Base-by-base conservation (phyloP, 2,888 invertebrate genomes). In the Stenodera caucasica region DNA sequence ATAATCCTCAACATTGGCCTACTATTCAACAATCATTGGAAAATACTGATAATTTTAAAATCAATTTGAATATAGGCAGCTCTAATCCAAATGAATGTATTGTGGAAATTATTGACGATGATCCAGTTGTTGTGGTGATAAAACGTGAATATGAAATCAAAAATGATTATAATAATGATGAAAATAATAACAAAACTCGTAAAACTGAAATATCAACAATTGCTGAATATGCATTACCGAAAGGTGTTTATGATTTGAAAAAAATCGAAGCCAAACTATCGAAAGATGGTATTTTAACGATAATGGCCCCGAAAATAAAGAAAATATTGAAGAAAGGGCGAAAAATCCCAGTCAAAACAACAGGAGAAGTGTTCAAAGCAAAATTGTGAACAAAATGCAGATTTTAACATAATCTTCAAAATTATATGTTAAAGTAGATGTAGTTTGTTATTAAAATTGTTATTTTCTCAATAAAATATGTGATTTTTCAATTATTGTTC, bases 201-300 rank as follows among this genome's bases (percentile, higher is more conserved):
- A n/a, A n/a, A 14, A 35, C 12, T 33, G 0, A 14, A 14, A 14
- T 35, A 14, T 6, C 3, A 1, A 40, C 12, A 21, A 21, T 45
- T 5, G 45, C 3, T 45, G 45, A 45, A 18, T 45, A 21, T 45
- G 45, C 8, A 1, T 0, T 45, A 21, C 45, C 18, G 45, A 45
- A 45, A 45, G 12, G 12, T 21, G 18, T 45, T 18, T 45, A 45
- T 2, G 18, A 45, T 45, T 18, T 45, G 4, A 45, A 45, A 11
- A 45, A 45, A 45, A 11, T 45, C 21, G 45, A 45, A 45, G 45
- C 18, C n/a, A n/a, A n/a, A n/a, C n/a, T n/a, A n/a, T n/a, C n/a
- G n/a, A n/a, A n/a, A n/a, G n/a, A n/a, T n/a, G n/a, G n/a, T n/a
- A n/a, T n/a, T n/a, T n/a, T n/a, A n/a, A n/a, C n/a, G n/a, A n/a